Evolutionary conservation across 37 sponge, comb jelly and placozoan genomes (phyloP).

Genomic region (Halichondria panicea): DNA sequence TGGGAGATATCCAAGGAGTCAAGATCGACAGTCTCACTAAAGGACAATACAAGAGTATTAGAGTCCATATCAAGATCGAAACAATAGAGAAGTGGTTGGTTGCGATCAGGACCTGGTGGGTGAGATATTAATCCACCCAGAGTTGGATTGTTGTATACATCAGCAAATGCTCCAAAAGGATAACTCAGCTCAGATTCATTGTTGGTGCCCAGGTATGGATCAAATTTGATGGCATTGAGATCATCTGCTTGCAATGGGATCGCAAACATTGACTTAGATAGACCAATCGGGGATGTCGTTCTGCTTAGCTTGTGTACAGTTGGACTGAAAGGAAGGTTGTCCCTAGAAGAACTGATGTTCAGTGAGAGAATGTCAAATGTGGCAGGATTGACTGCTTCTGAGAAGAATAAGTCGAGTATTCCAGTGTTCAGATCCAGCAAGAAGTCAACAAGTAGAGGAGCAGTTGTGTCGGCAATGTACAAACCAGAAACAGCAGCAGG

Average conservation of each 20-base stretch:
- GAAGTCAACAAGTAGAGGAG: constrained; percentile 60
- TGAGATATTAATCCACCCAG: constrained; percentile 27
- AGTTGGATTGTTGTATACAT: constrained; percentile 68
- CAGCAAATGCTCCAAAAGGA: constrained; percentile 49
- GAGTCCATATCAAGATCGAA: constrained; percentile 75
- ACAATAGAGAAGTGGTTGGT: constrained; percentile 38
- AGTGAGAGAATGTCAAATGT: constrained; percentile 47
- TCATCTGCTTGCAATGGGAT: constrained; percentile 42
- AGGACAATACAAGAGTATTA: constrained; percentile 58
- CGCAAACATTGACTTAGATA: constrained; percentile 40
- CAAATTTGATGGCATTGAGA: constrained; percentile 76
- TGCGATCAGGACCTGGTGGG: constrained; percentile 47
- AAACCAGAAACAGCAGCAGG: constrained; percentile 2
- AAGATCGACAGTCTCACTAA: constrained; percentile 77
- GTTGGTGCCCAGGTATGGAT: constrained; percentile 28
- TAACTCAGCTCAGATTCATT: constrained; percentile 52
- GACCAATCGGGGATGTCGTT: constrained; percentile 44
- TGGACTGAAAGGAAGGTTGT: neutral
- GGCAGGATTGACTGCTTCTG: constrained; percentile 75
- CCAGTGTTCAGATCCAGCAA: constrained; percentile 61
- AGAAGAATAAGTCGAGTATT: constrained; percentile 54
- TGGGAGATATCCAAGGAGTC: constrained; percentile 54
- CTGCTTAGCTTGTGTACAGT: constrained; percentile 7
- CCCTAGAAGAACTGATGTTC: constrained; percentile 27
- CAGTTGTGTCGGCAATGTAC: constrained; percentile 56